phyloP scores from a whole-genome alignment of 2,113 vertebrate species.

The Emydura subglobosa region DNA sequence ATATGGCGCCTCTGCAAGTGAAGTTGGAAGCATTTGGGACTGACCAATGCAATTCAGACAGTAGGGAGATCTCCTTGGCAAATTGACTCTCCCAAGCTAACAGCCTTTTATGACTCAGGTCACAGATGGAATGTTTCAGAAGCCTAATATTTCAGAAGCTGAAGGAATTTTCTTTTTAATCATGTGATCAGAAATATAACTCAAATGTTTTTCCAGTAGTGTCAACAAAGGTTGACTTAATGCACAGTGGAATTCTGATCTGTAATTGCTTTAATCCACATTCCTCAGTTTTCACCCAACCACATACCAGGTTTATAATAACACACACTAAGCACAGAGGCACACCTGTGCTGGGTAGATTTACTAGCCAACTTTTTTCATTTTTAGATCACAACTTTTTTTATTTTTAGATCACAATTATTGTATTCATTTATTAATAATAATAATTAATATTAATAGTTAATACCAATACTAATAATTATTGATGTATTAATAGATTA shows the following conservation, averaged over 20 bases:
- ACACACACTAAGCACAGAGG: background rate
- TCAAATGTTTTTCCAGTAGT: background rate
- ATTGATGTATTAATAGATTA: background rate
- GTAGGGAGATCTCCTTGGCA: rapidly evolving
- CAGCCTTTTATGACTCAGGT: background rate
- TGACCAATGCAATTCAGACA: rapidly evolving
- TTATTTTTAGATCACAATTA: background rate
- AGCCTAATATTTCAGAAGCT: background rate
- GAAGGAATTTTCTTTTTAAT: background rate
- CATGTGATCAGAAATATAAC: rapidly evolving
- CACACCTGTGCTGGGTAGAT: background rate
- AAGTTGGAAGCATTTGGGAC: background rate
- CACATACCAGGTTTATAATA: background rate
- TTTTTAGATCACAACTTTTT: background rate
- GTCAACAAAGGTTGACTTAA: constrained; percentile 41
- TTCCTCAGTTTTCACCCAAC: constrained; percentile 45
- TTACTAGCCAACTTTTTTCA: background rate
- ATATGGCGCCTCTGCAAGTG: rapidly evolving
- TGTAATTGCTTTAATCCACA: constrained; percentile 32
- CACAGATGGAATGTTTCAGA: background rate
- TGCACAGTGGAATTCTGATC: constrained; percentile 55
- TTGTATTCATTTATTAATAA: background rate
- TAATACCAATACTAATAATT: no score
- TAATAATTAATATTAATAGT: no score
- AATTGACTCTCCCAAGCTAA: background rate